Evolutionary conservation across 2,797 vertebrate genomes (phyloP).

Genomic region (Alcedo atthis): DNA sequence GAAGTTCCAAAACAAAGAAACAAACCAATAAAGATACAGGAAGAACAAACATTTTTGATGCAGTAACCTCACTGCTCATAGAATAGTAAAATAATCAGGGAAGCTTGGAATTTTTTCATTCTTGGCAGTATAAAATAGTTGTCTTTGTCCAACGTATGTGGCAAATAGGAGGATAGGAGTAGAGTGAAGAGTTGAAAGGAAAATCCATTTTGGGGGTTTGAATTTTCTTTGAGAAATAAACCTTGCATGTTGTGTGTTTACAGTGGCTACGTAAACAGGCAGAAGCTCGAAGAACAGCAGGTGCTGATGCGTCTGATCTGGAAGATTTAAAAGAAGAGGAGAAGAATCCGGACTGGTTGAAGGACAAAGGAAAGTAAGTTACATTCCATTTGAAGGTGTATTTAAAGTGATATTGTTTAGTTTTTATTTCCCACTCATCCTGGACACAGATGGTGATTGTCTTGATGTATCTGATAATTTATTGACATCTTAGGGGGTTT

Average conservation of each 20-base stretch:
- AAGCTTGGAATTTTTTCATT: neutral
- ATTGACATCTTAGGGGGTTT: neutral
- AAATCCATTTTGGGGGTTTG: neutral
- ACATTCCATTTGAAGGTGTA: neutral
- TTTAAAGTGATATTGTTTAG: neutral
- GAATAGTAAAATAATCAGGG: neutral
- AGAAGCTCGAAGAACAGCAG: constrained; percentile 81
- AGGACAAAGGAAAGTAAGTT: constrained; percentile 94
- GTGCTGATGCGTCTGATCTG: constrained; percentile 81
- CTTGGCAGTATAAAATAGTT: neutral
- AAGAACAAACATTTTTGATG: neutral
- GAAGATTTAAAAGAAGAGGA: constrained; percentile 89
- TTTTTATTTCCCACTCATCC: neutral
- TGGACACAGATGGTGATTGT: neutral
- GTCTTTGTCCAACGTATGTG: neutral
- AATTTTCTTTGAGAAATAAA: neutral
- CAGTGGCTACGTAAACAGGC: constrained; percentile 94
- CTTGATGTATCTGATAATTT: neutral
- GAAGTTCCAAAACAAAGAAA: neutral
- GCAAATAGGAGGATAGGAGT: neutral
- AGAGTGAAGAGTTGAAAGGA: neutral
- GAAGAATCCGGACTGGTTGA: constrained; percentile 92
- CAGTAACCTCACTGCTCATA: neutral
- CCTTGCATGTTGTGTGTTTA: neutral
- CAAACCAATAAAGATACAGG: neutral